Conservation (phyloP, 2,113 vertebrate species). For the Oncorhynchus tshawytscha region DNA sequence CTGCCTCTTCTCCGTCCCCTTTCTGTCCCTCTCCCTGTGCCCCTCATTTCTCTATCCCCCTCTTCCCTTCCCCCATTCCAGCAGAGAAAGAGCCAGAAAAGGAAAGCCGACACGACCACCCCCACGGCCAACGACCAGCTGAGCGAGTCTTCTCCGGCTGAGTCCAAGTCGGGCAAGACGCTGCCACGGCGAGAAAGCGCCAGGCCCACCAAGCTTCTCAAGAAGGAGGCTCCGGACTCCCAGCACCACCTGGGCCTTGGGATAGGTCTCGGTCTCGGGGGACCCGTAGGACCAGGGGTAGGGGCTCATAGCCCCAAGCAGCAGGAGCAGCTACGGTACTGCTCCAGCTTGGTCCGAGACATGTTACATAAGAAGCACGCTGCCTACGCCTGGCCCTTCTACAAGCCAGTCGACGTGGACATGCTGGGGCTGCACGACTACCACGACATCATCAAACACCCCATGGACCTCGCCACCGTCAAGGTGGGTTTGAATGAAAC, state of each 20-base stretch:
- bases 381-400: slow-evolving; percentile 94
- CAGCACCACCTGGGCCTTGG: slow-evolving; percentile 75
- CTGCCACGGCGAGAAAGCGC: slow-evolving; percentile 83
- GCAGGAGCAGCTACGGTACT: slow-evolving; percentile 91
- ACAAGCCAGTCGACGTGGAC: slow-evolving; percentile 93
- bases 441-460: slow-evolving; percentile 95
- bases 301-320: slow-evolving; percentile 76
- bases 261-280: slow-evolving; percentile 34
- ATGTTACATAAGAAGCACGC: slow-evolving; percentile 96
- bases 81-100: slow-evolving; percentile 96
- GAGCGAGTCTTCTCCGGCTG: slow-evolving; percentile 87
- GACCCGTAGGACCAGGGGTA: slow-evolving; percentile 53
- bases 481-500: slow-evolving; percentile 73
- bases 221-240: slow-evolving; percentile 91
- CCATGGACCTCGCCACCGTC: slow-evolving; percentile 94
- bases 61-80: slow-evolving; percentile 41
- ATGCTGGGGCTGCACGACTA: slow-evolving; percentile 91
- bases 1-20: not conserved
- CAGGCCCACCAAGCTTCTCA: slow-evolving; percentile 85
- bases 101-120: slow-evolving; percentile 98
- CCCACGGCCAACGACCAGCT: slow-evolving; percentile 92
- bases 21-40: not conserved
- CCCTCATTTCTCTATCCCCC: slow-evolving; percentile 6
- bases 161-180: slow-evolving; percentile 86
- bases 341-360: slow-evolving; percentile 85